Conservation (phyloP, 2,888 invertebrate genomes). For the Phortica okadai region DNA sequence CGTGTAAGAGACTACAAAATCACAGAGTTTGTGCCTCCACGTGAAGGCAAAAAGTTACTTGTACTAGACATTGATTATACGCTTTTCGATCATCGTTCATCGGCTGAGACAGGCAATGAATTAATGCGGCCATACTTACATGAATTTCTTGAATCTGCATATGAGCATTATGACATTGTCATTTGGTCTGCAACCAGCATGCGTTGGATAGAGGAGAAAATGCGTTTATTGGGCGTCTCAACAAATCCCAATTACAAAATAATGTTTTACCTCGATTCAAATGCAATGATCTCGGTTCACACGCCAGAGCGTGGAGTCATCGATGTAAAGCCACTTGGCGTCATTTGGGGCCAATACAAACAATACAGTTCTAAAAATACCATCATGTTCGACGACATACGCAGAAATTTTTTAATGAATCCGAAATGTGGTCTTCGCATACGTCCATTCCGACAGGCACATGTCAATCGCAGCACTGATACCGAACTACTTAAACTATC, state of each 20-base stretch:
- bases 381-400: constrained; percentile 98
- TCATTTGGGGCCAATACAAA: constrained; percentile 96
- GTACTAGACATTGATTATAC: constrained; percentile 98
- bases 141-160: constrained; percentile 92
- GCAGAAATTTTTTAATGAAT: constrained; percentile 98
- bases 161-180: constrained; percentile 94
- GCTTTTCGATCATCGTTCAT: constrained; percentile 95
- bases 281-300: constrained; percentile 97
- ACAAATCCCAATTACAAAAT: constrained; percentile 91
- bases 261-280: constrained; percentile 91
- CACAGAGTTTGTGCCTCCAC: constrained; percentile 86
- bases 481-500: constrained; percentile 88
- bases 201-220: constrained; percentile 99
- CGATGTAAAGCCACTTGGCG: constrained; percentile 95
- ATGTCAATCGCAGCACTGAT: constrained; percentile 89
- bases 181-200: constrained; percentile 99
- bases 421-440: constrained; percentile 95
- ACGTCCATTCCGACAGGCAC: constrained; percentile 92
- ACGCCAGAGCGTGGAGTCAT: constrained; percentile 93
- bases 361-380: constrained; percentile 94
- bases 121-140: constrained; percentile 96
- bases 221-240: constrained; percentile 92
- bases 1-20: constrained; percentile 90
- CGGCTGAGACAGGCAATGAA: constrained; percentile 90
- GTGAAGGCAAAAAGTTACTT: constrained; percentile 91